Conservation (phyloP, 2,113 vertebrate species). For the Pomatorhinus ruficollis region DNA sequence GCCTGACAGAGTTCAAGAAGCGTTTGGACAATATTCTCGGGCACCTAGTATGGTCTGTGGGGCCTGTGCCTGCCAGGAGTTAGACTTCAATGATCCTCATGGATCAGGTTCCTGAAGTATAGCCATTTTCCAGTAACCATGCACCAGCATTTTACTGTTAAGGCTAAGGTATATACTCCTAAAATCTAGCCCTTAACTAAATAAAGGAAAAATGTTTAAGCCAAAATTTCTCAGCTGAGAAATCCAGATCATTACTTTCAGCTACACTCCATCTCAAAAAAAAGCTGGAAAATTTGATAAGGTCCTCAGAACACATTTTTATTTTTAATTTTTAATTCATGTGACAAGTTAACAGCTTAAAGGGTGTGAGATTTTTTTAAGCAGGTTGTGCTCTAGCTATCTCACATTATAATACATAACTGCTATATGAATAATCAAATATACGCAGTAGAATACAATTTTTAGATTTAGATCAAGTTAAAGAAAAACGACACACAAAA, state of each 20-base stretch:
- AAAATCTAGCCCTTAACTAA: neutral
- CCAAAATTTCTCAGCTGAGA: neutral
- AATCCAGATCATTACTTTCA: neutral
- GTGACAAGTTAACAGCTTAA: neutral
- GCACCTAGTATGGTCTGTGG: neutral
- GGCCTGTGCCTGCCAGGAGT: neutral
- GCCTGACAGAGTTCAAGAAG: neutral
- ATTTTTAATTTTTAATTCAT: neutral
- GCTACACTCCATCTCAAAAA: neutral
- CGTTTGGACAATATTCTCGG: neutral
- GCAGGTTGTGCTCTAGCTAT: neutral
- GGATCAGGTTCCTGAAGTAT: neutral
- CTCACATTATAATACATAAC: neutral
- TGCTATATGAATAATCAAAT: conserved; percentile 12
- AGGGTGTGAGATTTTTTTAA: neutral
- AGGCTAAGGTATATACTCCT: neutral
- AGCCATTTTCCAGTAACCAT: neutral
- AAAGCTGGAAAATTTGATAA: neutral
- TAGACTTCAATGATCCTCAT: neutral
- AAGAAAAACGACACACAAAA: neutral
- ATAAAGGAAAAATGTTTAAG: neutral
- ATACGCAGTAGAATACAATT: neutral
- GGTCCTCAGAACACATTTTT: neutral
- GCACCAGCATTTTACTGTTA: neutral
- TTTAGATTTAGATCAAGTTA: neutral